Evolutionary conservation across 2,113 vertebrate species (phyloP), one percentile per base, ranked within the genome.

Genomic region (Hippocampus comes): DNA sequence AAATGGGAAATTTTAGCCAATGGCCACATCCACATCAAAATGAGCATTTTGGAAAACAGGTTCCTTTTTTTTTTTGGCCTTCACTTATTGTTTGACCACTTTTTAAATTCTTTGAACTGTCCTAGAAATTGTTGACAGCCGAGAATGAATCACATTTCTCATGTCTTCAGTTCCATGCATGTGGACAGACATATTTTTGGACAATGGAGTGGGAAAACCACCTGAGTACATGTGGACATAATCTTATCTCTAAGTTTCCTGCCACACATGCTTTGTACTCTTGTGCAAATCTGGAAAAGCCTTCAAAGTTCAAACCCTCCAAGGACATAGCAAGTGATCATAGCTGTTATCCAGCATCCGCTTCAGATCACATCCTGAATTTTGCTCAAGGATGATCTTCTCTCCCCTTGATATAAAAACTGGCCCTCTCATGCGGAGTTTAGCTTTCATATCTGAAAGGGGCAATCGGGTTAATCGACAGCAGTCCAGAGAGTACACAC

Each of bases 71-170:
- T 12, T 56, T 11, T 56, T 20, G 4, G 21, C 9, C 21, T 10
- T 4, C n/a, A 23, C 2, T 23, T 11, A 56, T 10, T 4, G 4
- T 56, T 10, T 56, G 23, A 23, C 6, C 10, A 23, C n/a, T 11
- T 23, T n/a, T n/a, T 23, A 23, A 56, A 49, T 49, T 49, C 55
- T 11, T 9, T 25, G 1, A 25, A 14, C n/a, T 57, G n/a, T 25
- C 23, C 55, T 14, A 23, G 5, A 59, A 59, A 59, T 59, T 59
- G 77, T 67, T 65, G n/a, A 70, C 61, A 41, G 3, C 38, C 38
- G 9, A 38, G 21, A 63, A 20, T 60, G 57, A 23, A 9, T 25
- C 56, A 14, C 23, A 59, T 61, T 34, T 61, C 20, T 61, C 25
- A 3, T 34, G 9, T 46, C 10, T 41, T 41, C 3, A 10, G 20